phyloP scores from a whole-genome alignment of 2,888 invertebrate genomes.

The Drosophila pullipes region DNA sequence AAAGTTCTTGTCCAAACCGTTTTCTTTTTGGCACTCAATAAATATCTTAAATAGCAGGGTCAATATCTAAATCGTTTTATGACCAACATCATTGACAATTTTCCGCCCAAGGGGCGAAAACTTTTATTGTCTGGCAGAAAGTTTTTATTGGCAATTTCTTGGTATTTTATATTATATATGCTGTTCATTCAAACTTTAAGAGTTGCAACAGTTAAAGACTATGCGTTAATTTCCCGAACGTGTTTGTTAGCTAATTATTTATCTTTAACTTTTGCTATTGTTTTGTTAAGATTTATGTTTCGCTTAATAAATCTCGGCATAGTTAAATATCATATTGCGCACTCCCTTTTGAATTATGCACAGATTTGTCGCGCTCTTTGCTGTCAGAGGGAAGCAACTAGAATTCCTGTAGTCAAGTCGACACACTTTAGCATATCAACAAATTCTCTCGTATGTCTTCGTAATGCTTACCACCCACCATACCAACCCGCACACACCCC shows the following conservation, averaged over 20 bases:
- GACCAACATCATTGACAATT: constrained; percentile 58
- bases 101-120: constrained; percentile 48
- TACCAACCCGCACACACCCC: not conserved
- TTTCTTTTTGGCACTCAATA: constrained; percentile 22
- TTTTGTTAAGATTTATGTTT: constrained; percentile 53
- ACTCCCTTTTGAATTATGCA: constrained; percentile 49
- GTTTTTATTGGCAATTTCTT: constrained; percentile 43
- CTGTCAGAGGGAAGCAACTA: constrained; percentile 21
- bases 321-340: constrained; percentile 37
- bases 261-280: constrained; percentile 6
- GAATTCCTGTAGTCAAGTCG: constrained; percentile 11
- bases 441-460: constrained; percentile 50
- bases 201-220: not conserved
- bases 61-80: constrained; percentile 70
- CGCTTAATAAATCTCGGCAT: constrained; percentile 54
- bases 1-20: not conserved
- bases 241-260: constrained; percentile 26
- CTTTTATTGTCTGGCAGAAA: constrained; percentile 47
- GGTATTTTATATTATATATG: not conserved
- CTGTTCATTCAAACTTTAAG: constrained; percentile 23
- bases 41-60: constrained; percentile 24
- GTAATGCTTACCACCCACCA: constrained; percentile 3
- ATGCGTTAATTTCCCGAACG: not conserved
- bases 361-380: constrained; percentile 71
- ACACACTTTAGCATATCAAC: constrained; percentile 56